These are phyloP conservation scores for Drosophila prolongata DNA, from an alignment of 2,888 invertebrate species.

Conservation along the genomic window DNA sequence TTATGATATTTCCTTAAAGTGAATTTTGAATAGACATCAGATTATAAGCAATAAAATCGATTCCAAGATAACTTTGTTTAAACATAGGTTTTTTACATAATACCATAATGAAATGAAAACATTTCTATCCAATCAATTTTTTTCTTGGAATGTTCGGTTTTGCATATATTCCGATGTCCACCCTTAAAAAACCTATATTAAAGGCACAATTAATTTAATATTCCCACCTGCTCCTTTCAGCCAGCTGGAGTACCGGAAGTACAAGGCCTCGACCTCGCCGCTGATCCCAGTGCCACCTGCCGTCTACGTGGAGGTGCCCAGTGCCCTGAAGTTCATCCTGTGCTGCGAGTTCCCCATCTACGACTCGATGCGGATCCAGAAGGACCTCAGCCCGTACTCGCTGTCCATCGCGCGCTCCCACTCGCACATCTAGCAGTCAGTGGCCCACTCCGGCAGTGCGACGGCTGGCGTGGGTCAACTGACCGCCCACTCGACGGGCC, in stretches of 20 bases:
- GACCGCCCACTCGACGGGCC: slow-evolving; percentile 50
- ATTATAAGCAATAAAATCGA: no score
- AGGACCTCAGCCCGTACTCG: slow-evolving; percentile 83
- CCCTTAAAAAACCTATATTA: no score
- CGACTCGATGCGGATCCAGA: slow-evolving; percentile 88
- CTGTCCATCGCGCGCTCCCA: slow-evolving; percentile 84
- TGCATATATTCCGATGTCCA: no score
- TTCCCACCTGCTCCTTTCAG: slow-evolving; percentile 83
- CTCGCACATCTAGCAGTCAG: slow-evolving; percentile 85
- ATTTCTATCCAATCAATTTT: no score
- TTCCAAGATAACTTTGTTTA: no score
- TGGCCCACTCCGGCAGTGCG: slow-evolving; percentile 82
- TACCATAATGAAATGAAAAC: no score
- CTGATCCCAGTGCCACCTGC: slow-evolving; percentile 94
- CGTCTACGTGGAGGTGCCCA: slow-evolving; percentile 94
- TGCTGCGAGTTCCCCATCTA: slow-evolving; percentile 96
- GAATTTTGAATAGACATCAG: no score
- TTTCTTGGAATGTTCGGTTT: no score
- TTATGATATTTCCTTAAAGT: no score
- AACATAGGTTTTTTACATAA: no score
- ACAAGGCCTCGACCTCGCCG: slow-evolving; percentile 95
- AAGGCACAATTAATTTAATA: background rate
- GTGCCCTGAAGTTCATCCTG: slow-evolving; percentile 91
- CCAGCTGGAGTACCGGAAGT: slow-evolving; percentile 93
- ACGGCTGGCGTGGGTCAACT: slow-evolving; percentile 73